Evolutionary conservation across 2,797 vertebrate species (phyloP), one percentile per base, ranked within the genome.

Genomic region (Hylomyscus alleni): DNA sequence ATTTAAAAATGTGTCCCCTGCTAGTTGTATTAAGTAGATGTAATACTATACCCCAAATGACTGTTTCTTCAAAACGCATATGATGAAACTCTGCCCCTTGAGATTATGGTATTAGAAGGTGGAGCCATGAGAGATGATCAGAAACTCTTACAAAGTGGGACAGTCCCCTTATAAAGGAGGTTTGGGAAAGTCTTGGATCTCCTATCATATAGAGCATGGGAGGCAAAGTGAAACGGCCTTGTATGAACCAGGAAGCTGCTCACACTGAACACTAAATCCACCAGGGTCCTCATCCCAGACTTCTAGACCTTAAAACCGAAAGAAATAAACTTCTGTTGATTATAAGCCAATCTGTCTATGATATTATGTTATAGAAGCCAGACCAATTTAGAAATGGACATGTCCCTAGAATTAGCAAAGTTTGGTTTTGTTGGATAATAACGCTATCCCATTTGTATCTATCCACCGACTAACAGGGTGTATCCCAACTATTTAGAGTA

Each of bases 191-290:
- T 11, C n/a, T n/a, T 24, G 15, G 4, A 20, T 56, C 0, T 37
- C 24, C 60, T 19, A 0, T 34, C 13, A 12, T 11, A 31, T 22
- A 19, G 29, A 62, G 26, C 6, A 12, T 0, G 0, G 1, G 13
- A 56, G 34, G n/a, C 15, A 17, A 3, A 20, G 26, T 7, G 56
- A 24, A 85, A 58, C 54, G 24, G 3, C 13, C 2, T 22, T 31
- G 0, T 52, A 13, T 10, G 6, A 62, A n/a, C 67, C 44, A 52
- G 29, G 34, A 87, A 47, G 54, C 44, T 52, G 15, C 14, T n/a
- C 56, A 34, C 15, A 14, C 2, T 60, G 29, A 20, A 29, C 22
- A 24, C 26, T 11, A 20, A 22, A 65, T 12, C 44, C 14, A 15
- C 19, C 65, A 76, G 56, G 5, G 56, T 37, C 58, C 72, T 40